Conservation (phyloP, 2,113 vertebrate species). For the Plecturocebus donacophilus region DNA sequence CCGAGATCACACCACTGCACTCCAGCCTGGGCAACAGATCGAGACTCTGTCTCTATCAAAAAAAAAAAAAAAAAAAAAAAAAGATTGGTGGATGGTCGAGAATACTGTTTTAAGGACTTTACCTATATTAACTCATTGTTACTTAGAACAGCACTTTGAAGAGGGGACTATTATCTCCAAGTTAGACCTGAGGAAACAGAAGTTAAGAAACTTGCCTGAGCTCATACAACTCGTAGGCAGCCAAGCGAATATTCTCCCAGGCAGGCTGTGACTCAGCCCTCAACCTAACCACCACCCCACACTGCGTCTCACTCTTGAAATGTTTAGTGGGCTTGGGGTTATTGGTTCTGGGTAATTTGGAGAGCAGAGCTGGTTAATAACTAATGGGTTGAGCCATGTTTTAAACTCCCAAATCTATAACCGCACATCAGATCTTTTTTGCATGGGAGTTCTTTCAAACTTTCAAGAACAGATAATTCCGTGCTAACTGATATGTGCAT, state of each 20-base stretch:
- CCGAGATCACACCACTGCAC: too few relatives aligned
- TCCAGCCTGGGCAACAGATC: too few relatives aligned
- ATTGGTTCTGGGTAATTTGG: not conserved
- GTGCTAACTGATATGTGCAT: not conserved
- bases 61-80: too few relatives aligned
- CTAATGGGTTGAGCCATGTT: not conserved
- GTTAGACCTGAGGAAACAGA: not conserved
- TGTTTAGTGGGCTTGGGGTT: not conserved
- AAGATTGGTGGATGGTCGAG: too few relatives aligned
- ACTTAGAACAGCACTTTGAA: not conserved
- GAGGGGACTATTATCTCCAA: not conserved
- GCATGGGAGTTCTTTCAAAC: not conserved
- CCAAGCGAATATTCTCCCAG: not conserved
- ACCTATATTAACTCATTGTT: not conserved
- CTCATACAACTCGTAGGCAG: not conserved
- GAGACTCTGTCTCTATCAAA: too few relatives aligned
- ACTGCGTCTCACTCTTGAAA: not conserved
- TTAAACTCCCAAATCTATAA: not conserved
- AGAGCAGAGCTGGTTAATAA: not conserved
- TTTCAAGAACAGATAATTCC: not conserved
- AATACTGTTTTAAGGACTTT: not conserved
- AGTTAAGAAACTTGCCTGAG: not conserved
- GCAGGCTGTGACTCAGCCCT: not conserved
- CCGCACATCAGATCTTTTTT: not conserved
- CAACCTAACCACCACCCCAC: accelerated